These are phyloP conservation scores for Corythaeola cristata DNA, from an alignment of 2,113 vertebrate genomes.

Conservation along the genomic window DNA sequence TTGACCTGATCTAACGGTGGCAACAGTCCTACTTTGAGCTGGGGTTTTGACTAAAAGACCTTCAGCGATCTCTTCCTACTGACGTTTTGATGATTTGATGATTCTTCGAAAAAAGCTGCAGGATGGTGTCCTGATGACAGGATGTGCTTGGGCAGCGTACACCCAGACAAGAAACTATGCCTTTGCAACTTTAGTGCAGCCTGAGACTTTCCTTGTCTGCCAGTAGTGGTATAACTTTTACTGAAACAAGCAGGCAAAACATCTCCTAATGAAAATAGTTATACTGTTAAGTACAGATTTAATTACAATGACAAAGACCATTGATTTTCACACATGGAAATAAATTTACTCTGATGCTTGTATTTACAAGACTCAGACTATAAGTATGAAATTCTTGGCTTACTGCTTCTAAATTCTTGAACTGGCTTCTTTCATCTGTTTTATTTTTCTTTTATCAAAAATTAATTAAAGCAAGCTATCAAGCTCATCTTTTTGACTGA, in stretches of 20 bases:
- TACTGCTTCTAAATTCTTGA: background rate
- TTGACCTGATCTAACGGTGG: background rate
- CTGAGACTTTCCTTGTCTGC: background rate
- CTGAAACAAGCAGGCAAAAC: background rate
- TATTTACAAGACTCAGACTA: background rate
- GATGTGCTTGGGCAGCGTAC: background rate
- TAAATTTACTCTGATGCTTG: background rate
- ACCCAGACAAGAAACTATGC: background rate
- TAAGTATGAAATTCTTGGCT: background rate
- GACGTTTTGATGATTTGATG: background rate
- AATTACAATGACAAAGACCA: background rate
- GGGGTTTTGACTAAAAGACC: background rate
- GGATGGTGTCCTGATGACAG: too few relatives aligned
- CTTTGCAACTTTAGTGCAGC: background rate
- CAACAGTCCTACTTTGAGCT: background rate
- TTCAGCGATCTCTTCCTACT: background rate
- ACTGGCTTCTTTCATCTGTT: background rate
- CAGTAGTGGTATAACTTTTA: background rate
- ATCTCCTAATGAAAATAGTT: background rate
- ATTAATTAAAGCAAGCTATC: constrained; percentile 22
- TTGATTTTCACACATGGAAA: constrained; percentile 3
- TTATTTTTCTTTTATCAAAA: constrained; percentile 12
- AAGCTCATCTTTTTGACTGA: background rate
- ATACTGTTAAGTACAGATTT: background rate
- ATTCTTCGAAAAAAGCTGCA: background rate